Evolutionary conservation across 2,888 invertebrate genomes (phyloP), one percentile per base, ranked within the genome.

Genomic region (Hypsopygia costalis): DNA sequence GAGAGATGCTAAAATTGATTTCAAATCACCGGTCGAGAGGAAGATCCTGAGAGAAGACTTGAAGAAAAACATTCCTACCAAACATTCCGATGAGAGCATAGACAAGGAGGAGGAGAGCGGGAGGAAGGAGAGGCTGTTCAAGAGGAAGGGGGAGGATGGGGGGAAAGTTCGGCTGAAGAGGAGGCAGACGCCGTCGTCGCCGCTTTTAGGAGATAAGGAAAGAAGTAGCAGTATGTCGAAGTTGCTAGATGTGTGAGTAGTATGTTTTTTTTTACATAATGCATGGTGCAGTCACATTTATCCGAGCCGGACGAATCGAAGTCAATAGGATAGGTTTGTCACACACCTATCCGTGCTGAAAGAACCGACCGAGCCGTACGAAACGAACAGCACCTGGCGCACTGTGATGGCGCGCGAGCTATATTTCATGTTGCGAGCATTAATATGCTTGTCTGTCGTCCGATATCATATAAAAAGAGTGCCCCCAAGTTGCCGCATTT

Each of bases 191-290:
- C 80, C 86, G 0, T 56, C 78, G 1, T 82, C 86, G 1, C 81
- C 86, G 7, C 62, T 79, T 2, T 46, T 91, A n/a, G 89, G 91
- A 30, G 94, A 94, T 47, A 95, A 95, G 65, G 96, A 95, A 69
- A 90, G 95, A 44, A 95, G 96, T 58, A 95, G 95, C 48, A 96
- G 96, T 11, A 94, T 96, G 93, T 96, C 96, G 6, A 91, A 96
- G 55, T 71, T 96, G 37, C 86, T 96, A 12, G 96, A 96, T 55
- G 94, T 93, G 89, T 89, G 32, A 83, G 86, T 82, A 42, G 8
- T n/a, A n/a, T n/a, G 10, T 34, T 27, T 35, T 8, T 7, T 21
- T 44, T 20, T 28, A 16, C 40, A 11, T n/a, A n/a, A n/a, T n/a
- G n/a, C n/a, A n/a, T n/a, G n/a, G n/a, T n/a, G n/a, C n/a, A n/a